Percentiles rank a stretch among this genome's conserved stretches.
These are phyloP conservation scores for Drosophila paramelanica DNA, from an alignment of 2,888 invertebrate species.

Conservation along the genomic window DNA sequence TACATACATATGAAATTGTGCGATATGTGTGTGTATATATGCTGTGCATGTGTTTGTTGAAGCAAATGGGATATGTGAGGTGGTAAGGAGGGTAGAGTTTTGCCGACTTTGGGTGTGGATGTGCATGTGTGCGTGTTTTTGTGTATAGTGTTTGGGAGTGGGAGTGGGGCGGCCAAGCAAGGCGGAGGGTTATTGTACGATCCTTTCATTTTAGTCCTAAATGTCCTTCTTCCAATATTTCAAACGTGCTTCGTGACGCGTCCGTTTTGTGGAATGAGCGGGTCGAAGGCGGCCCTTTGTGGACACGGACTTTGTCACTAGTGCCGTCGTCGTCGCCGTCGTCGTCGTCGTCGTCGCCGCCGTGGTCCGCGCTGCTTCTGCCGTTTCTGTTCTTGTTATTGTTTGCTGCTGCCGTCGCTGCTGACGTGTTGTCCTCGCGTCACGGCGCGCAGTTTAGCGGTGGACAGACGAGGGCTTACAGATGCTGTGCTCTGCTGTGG, in stretches of 20 bases:
- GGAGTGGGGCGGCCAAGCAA: constrained; percentile 47
- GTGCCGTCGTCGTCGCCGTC: constrained; percentile 39
- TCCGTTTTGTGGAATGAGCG: constrained; percentile 76
- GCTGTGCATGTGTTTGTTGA: constrained; percentile 63
- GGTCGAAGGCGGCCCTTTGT: constrained; percentile 63
- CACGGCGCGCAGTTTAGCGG: constrained; percentile 67
- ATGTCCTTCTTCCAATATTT: constrained; percentile 83
- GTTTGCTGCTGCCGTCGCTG: constrained; percentile 68
- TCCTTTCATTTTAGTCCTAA: constrained; percentile 81
- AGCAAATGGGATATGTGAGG: constrained; percentile 77
- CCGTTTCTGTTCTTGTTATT: constrained; percentile 57
- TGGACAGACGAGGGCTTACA: constrained; percentile 55
- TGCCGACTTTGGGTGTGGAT: constrained; percentile 58
- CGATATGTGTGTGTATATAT: not conserved
- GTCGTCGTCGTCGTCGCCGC: constrained; percentile 24
- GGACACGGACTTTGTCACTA: constrained; percentile 72
- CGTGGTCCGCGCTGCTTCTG: constrained; percentile 45
- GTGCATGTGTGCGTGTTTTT: constrained; percentile 51
- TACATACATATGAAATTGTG: constrained; percentile 21
- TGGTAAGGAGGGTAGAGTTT: constrained; percentile 55
- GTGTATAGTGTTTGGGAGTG: constrained; percentile 27
- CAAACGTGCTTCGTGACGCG: constrained; percentile 79
- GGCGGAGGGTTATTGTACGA: constrained; percentile 75
- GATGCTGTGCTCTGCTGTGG: constrained; percentile 35
- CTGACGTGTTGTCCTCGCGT: constrained; percentile 78